Percentiles rank a stretch among this genome's conserved stretches.
These are phyloP conservation scores for Eriocheir sinensis DNA, from an alignment of 1,140 invertebrate genomes.

Conservation along the genomic window DNA sequence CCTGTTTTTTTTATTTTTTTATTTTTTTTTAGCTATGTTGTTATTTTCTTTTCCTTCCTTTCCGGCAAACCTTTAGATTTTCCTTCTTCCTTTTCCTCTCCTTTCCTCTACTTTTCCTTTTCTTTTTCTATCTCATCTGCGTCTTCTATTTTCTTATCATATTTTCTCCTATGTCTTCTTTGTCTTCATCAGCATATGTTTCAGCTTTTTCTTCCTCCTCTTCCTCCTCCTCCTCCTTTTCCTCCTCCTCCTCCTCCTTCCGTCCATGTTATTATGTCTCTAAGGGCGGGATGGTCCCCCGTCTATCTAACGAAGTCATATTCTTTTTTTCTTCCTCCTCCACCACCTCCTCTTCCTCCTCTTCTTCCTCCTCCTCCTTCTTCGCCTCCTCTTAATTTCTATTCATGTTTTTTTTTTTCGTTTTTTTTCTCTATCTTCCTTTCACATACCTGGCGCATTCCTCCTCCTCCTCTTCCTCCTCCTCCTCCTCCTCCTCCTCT, in stretches of 20 bases:
- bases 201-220: too few relatives aligned
- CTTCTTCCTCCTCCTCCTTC: conserved; percentile 8
- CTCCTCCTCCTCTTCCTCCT: conserved; percentile 6
- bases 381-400: background rate
- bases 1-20: too few relatives aligned
- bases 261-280: background rate
- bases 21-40: too few relatives aligned
- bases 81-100: too few relatives aligned
- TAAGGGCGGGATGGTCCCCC: background rate
- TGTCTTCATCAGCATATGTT: too few relatives aligned
- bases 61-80: too few relatives aligned
- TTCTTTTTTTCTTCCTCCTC: background rate
- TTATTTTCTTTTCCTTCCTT: too few relatives aligned
- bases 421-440: background rate
- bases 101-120: too few relatives aligned
- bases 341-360: background rate
- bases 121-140: too few relatives aligned
- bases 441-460: background rate
- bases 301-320: conserved; percentile 13
- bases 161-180: too few relatives aligned
- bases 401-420: background rate
- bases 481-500: conserved; percentile 4
- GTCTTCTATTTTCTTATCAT: too few relatives aligned
- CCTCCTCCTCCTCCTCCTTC: background rate
- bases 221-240: background rate